Conservation (phyloP, 2,888 invertebrate genomes). For the Aporophyla nigra region DNA sequence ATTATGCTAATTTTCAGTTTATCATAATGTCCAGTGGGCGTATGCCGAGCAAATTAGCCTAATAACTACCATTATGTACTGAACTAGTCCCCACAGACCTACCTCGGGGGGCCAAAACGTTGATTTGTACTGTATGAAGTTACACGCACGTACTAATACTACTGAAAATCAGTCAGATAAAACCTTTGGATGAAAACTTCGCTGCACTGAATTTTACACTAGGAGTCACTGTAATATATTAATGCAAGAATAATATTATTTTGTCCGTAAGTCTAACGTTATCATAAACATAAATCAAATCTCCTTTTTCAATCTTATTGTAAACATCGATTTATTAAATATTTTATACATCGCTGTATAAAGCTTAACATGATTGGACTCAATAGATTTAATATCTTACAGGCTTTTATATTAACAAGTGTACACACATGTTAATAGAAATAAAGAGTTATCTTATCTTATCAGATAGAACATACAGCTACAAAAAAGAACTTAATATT, state of each 20-base stretch:
- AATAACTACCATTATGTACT: conserved; percentile 25
- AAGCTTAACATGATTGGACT: conserved; percentile 1
- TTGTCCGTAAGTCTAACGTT: background rate
- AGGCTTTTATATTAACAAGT: background rate
- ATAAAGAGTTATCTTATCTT: conserved; percentile 20
- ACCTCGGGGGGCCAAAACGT: conserved; percentile 10
- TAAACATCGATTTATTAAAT: background rate
- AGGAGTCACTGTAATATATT: background rate
- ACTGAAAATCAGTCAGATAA: background rate
- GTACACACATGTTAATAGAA: background rate
- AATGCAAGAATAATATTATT: background rate
- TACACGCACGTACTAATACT: background rate
- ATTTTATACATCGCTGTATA: background rate
- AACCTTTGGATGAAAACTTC: background rate
- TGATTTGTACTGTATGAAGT: conserved; percentile 24
- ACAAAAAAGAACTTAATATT: background rate
- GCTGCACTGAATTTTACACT: background rate
- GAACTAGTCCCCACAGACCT: conserved; percentile 22
- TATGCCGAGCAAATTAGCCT: conserved; percentile 31
- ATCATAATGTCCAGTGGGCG: conserved; percentile 28
- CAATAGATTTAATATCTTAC: conserved; percentile 15
- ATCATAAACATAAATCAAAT: background rate
- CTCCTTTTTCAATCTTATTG: background rate
- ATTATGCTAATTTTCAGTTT: conserved; percentile 40
- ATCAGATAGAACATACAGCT: background rate